These are phyloP conservation scores for Octopus sinensis DNA, from an alignment of 1,140 invertebrate genomes.

Conservation along the genomic window DNA sequence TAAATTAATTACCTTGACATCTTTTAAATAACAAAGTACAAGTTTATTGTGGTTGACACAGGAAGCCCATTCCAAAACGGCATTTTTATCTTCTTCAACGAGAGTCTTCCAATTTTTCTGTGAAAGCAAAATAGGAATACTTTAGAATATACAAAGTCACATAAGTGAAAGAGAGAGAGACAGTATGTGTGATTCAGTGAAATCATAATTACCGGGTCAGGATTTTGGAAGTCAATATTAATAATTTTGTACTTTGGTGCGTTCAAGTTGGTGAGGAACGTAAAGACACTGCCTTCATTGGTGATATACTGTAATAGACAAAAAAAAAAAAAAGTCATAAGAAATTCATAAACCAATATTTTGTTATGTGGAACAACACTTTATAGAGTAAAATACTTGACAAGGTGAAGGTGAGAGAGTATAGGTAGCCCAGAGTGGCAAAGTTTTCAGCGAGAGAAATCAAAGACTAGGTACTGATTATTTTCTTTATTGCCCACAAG, in stretches of 20 bases:
- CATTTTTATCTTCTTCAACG: conserved; percentile 77
- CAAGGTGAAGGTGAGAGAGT: too few relatives aligned
- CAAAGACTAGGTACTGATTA: too few relatives aligned
- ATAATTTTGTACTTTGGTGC: conserved; percentile 88
- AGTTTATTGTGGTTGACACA: conserved; percentile 83
- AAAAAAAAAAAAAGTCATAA: background rate
- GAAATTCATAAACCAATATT: background rate
- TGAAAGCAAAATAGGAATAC: conserved; percentile 26
- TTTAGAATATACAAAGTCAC: background rate
- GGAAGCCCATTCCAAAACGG: conserved; percentile 85
- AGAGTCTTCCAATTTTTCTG: conserved; percentile 81
- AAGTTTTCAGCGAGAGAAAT: too few relatives aligned
- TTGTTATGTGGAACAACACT: too few relatives aligned
- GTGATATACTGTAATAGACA: conserved; percentile 76
- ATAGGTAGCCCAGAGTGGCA: too few relatives aligned
- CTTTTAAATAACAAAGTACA: conserved; percentile 85
- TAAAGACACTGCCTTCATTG: conserved; percentile 77
- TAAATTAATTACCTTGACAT: conserved; percentile 75
- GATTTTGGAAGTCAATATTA: conserved; percentile 81
- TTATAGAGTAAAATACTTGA: too few relatives aligned
- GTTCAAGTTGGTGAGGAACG: conserved; percentile 91
- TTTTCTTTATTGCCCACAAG: too few relatives aligned
- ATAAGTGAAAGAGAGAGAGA: background rate
- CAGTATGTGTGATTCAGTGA: background rate
- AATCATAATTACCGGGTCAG: conserved; percentile 53